Evolutionary conservation across 2,113 vertebrate genomes (phyloP).

Genomic region (Arizona elegans): DNA sequence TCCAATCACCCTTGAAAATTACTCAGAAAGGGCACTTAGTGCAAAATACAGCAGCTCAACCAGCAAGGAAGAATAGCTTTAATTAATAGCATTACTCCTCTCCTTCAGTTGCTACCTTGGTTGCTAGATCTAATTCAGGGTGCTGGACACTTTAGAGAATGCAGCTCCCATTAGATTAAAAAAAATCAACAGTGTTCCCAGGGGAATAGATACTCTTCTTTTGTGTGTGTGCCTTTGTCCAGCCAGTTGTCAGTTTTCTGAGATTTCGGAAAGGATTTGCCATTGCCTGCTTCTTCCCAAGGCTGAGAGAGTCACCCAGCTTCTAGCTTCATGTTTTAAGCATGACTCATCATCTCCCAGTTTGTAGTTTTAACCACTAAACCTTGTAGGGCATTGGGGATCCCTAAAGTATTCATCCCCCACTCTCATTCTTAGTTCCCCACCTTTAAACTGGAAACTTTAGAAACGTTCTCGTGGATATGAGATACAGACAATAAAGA

Average conservation of each 20-base stretch:
- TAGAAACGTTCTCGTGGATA: not conserved
- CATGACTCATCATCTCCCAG: not conserved
- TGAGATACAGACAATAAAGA: not conserved
- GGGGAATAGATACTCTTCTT: not conserved
- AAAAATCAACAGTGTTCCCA: not conserved
- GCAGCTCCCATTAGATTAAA: not conserved
- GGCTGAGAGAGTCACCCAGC: not conserved
- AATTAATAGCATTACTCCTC: not conserved
- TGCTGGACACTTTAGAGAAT: not conserved
- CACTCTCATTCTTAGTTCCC: not conserved
- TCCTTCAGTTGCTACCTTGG: not conserved
- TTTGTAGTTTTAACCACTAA: not conserved
- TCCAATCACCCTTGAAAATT: not conserved
- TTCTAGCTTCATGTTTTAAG: not conserved
- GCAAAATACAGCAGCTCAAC: not conserved
- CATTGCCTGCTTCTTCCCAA: not conserved
- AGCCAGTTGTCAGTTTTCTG: not conserved
- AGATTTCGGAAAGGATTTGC: not conserved
- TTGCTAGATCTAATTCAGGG: not conserved
- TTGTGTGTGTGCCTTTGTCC: too few relatives aligned
- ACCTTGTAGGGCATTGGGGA: not conserved
- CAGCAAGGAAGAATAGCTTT: not conserved
- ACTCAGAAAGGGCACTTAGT: not conserved
- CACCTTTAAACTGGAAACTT: not conserved
- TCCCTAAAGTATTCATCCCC: not conserved